Percentiles rank a stretch among this genome's conserved stretches.
These are phyloP conservation scores for Sebastes glaucus DNA, from an alignment of 2,797 vertebrate genomes.

Conservation along the genomic window DNA sequence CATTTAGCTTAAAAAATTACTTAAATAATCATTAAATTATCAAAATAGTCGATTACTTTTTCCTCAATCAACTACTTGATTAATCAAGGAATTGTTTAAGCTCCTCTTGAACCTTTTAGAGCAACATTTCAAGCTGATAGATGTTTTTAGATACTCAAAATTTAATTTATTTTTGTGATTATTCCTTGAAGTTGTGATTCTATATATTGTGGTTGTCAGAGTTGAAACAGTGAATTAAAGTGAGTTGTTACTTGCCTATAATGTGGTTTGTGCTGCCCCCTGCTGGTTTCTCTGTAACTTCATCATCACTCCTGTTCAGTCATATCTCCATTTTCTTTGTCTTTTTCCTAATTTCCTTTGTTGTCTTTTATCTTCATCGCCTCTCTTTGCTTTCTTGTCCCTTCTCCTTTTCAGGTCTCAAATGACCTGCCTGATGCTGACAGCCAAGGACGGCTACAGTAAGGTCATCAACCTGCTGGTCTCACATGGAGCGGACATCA, in stretches of 20 bases:
- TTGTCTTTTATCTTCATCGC: background rate
- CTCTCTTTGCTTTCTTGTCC: background rate
- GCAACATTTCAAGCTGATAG: background rate
- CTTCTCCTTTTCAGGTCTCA: slow-evolving; percentile 77
- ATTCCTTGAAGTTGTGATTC: background rate
- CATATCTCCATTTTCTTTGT: too few relatives aligned
- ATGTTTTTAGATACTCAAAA: too few relatives aligned
- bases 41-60: background rate
- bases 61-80: background rate
- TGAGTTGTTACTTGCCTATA: background rate
- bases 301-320: background rate
- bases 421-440: slow-evolving; percentile 91
- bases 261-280: slow-evolving; percentile 50
- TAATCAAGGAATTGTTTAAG: background rate
- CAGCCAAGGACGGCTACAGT: slow-evolving; percentile 84
- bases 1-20: too few relatives aligned
- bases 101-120: background rate
- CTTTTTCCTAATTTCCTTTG: background rate
- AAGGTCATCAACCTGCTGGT: slow-evolving; percentile 89
- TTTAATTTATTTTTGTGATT: background rate
- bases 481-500: slow-evolving; percentile 87
- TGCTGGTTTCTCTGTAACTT: slow-evolving; percentile 27
- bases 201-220: background rate
- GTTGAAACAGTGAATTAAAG: background rate
- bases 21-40: background rate